A percentile compares a stretch with the other conserved stretches of the same genome.
Evolutionary conservation across 2,888 invertebrate genomes (phyloP).

Genomic region (Platycheirus rosarum): DNA sequence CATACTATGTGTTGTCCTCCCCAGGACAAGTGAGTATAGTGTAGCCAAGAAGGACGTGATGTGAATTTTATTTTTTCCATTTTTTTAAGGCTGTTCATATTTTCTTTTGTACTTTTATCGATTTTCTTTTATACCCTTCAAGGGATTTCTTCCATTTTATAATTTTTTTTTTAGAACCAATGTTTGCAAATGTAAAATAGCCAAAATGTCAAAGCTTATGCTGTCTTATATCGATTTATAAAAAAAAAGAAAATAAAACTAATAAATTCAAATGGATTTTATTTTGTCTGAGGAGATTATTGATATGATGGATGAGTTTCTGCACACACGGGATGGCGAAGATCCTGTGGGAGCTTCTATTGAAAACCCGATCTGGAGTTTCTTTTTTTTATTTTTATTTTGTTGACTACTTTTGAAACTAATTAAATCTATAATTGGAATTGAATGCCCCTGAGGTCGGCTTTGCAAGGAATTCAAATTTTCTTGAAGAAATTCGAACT

Average conservation of each 20-base stretch:
- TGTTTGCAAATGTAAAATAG: conserved; percentile 2
- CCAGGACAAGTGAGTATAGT: neutral
- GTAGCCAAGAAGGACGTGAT: conserved; percentile 52
- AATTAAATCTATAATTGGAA: no score
- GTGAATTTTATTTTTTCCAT: conserved; percentile 37
- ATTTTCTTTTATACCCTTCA: conserved; percentile 8
- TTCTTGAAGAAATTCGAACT: no score
- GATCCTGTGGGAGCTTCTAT: neutral
- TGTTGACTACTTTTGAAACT: no score
- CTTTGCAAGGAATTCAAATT: no score
- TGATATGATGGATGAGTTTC: conserved; percentile 2
- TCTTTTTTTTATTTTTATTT: neutral
- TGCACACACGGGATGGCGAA: neutral
- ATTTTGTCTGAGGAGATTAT: conserved; percentile 15
- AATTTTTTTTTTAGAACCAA: neutral
- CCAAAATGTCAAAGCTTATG: conserved; percentile 33
- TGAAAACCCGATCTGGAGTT: neutral
- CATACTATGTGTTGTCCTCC: conserved; percentile 2
- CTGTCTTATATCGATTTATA: conserved; percentile 41
- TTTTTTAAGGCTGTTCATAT: conserved; percentile 5
- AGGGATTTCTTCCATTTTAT: neutral
- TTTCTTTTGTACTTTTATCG: conserved; percentile 5
- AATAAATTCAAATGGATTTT: conserved; percentile 47
- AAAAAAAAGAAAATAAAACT: conserved; percentile 53
- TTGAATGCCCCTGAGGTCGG: no score